Base-by-base conservation (phyloP, 2,113 vertebrate genomes). In the Gasterosteus aculeatus region DNA sequence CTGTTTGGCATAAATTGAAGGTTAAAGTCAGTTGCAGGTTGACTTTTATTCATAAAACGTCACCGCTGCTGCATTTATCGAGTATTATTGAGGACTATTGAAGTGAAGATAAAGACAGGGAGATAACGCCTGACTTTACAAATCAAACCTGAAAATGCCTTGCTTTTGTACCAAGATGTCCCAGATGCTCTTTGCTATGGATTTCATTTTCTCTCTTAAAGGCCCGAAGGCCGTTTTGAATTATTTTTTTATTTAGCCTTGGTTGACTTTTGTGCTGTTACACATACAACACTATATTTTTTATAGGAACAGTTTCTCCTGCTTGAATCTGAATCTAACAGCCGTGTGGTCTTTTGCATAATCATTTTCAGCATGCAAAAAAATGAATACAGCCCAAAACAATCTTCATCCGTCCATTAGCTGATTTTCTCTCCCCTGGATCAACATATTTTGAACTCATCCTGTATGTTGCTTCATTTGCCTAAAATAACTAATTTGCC, bases 201-300 rank as follows among this genome's bases (percentile, higher is more conserved):
- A 68, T 76, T 88, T 79, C 57, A 65, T 56, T 86, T 74, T 85
- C 79, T 77, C 57, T 90, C 87, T 80, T 63, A 59, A 59, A 81
- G 81, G 62, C 78, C 77, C 16, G 2, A 66, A 66, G 44, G 80
- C 58, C 54, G 31, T 83, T 78, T 90, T 59, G 79, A 86, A 83
- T 87, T 33, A 65, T 80, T 77, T 82, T 83, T 75, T 49, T 49
- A 75, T 56, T 15, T 64, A 81, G 77, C 76, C 69, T 82, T 69
- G 72, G 78, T 83, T 65, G 42, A 12, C 22, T 18, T 65, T 42
- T 51, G 39, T 69, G 58, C 4, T 73, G 0, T 57, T 51, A 11
- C n/a, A 67, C 18, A 35, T 53, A 4, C 19, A 75, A 69, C 65
- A 41, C 29, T 16, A 26, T 31, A 0, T 53, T 59, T 54, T 31